These are phyloP conservation scores for Eupithecia subfuscata DNA, from an alignment of 2,888 invertebrate species.

Conservation along the genomic window DNA sequence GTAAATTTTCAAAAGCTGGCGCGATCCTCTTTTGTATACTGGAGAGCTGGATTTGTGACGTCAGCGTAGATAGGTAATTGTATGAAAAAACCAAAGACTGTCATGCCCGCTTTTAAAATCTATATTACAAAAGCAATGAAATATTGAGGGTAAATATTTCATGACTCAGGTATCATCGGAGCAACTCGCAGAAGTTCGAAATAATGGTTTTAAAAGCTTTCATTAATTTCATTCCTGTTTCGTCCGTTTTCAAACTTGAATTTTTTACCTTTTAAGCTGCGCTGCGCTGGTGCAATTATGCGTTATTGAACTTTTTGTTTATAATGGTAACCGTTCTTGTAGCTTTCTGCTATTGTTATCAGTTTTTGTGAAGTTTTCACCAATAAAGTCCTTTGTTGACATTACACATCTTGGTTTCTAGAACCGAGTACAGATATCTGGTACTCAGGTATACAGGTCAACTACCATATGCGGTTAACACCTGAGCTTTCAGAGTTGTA, in stretches of 20 bases:
- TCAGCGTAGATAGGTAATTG: no score
- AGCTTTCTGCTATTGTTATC: neutral
- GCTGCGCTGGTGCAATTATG: neutral
- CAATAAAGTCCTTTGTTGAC: neutral
- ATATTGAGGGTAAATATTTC: neutral
- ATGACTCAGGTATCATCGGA: neutral
- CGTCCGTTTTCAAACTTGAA: neutral
- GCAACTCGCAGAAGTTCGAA: neutral
- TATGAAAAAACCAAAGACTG: no score
- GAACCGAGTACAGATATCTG: slow-evolving; percentile 2
- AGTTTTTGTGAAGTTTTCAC: neutral
- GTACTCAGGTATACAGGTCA: slow-evolving; percentile 38
- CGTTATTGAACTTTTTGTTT: neutral
- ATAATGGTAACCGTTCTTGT: no score
- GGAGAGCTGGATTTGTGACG: no score
- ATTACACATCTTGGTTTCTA: neutral
- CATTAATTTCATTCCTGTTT: neutral
- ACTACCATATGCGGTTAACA: slow-evolving; percentile 43
- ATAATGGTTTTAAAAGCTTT: neutral
- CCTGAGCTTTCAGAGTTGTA: slow-evolving; percentile 41
- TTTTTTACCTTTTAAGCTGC: neutral
- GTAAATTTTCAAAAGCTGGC: no score
- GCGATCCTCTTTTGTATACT: no score
- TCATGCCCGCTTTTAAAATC: no score
- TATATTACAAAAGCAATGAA: neutral